These are phyloP conservation scores for Orchestia grillus DNA, from an alignment of 1,140 invertebrate genomes.

Conservation along the genomic window DNA sequence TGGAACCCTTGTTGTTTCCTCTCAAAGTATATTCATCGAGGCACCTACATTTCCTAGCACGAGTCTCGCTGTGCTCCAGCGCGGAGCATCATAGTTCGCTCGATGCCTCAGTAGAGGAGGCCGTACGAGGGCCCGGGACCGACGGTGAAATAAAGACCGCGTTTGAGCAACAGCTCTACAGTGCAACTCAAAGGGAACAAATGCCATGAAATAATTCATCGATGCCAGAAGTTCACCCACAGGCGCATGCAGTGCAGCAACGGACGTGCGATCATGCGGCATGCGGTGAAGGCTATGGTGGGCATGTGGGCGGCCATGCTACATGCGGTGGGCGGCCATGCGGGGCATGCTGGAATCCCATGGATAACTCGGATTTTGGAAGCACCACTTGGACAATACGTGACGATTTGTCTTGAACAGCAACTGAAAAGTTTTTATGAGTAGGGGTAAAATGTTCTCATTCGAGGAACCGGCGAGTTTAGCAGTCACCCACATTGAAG, in stretches of 20 bases:
- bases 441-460: background rate
- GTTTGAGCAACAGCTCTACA: background rate
- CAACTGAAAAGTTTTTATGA: background rate
- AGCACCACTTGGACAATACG: background rate
- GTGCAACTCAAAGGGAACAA: background rate
- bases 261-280: background rate
- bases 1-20: too few relatives aligned
- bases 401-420: background rate
- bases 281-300: too few relatives aligned
- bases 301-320: too few relatives aligned
- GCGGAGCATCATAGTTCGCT: background rate
- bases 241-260: background rate
- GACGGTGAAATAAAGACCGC: background rate
- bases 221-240: background rate
- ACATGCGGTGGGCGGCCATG: background rate
- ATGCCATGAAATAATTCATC: background rate
- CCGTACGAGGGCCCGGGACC: too few relatives aligned
- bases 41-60: background rate
- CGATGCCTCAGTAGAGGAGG: background rate
- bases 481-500: background rate
- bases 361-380: background rate
- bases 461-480: background rate
- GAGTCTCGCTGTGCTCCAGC: background rate
- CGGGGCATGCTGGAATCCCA: background rate
- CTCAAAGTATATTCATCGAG: background rate